Percentiles rank a stretch among this genome's conserved stretches.
Evolutionary conservation across 2,113 vertebrate genomes (phyloP).

Genomic region (Chloropsis hardwickii): DNA sequence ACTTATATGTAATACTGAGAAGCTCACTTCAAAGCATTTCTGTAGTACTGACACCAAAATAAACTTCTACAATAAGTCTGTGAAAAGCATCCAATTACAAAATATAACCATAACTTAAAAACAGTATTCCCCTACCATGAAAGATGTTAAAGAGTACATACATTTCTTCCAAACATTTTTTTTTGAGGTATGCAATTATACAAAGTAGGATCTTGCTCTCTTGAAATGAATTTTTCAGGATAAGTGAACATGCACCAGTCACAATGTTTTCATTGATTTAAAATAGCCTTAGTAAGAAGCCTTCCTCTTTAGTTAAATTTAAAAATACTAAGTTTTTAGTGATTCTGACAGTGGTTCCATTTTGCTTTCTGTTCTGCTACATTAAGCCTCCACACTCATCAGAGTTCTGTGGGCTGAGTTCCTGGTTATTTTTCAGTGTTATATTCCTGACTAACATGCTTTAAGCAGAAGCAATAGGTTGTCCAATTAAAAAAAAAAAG

Average conservation of each 20-base stretch:
- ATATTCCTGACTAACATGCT: slow-evolving; percentile 7
- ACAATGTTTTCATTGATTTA: not conserved
- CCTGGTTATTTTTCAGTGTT: slow-evolving; percentile 8
- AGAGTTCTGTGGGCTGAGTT: slow-evolving; percentile 11
- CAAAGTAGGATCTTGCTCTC: not conserved
- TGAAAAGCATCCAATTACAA: not conserved
- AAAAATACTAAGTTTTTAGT: not conserved
- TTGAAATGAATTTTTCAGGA: not conserved
- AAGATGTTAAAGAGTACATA: not conserved
- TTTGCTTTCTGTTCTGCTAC: not conserved
- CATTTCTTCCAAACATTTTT: not conserved
- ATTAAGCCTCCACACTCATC: slow-evolving; percentile 4
- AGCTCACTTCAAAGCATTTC: not conserved
- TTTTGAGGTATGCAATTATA: not conserved
- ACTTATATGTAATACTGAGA: not conserved
- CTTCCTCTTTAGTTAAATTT: not conserved
- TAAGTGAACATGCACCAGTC: not conserved
- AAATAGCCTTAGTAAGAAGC: not conserved
- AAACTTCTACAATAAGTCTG: not conserved
- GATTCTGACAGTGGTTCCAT: not conserved
- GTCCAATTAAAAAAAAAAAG: not conserved
- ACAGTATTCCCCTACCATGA: not conserved
- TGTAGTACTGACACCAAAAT: not conserved
- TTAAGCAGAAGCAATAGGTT: slow-evolving; percentile 37
- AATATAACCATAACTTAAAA: not conserved